phyloP scores from a whole-genome alignment of 2,888 invertebrate species.

The Sicus ferrugineus region DNA sequence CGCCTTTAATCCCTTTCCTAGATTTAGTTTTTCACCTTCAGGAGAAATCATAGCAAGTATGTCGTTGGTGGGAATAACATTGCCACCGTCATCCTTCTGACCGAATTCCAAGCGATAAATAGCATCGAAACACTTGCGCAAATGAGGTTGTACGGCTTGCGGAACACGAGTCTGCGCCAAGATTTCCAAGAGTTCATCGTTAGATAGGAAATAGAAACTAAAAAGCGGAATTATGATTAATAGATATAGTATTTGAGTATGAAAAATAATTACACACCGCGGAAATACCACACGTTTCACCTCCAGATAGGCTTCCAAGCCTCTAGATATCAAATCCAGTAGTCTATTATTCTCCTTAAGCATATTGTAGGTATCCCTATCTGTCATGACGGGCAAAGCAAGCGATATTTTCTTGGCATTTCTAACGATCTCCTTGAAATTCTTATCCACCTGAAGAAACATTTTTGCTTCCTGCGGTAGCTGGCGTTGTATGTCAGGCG shows the following conservation, averaged over 20 bases:
- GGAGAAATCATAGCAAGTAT: conserved; percentile 90
- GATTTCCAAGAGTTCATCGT: conserved; percentile 89
- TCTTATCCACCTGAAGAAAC: conserved; percentile 86
- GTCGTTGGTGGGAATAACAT: conserved; percentile 75
- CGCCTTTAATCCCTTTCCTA: conserved; percentile 84
- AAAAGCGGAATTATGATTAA: background rate
- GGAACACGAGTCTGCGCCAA: conserved; percentile 90
- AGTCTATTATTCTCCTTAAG: conserved; percentile 78
- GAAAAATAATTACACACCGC: conserved; percentile 59
- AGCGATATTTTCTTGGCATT: conserved; percentile 81
- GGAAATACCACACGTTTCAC: conserved; percentile 89
- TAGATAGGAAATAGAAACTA: conserved; percentile 85
- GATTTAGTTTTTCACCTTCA: conserved; percentile 81
- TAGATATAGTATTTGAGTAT: background rate
- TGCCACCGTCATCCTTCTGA: conserved; percentile 69
- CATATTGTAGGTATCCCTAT: conserved; percentile 74
- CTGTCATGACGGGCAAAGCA: conserved; percentile 82
- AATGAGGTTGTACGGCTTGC: conserved; percentile 87
- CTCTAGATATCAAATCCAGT: conserved; percentile 88
- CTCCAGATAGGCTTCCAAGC: conserved; percentile 87
- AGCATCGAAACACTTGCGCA: conserved; percentile 89
- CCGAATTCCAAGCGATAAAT: conserved; percentile 82
- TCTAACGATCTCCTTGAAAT: conserved; percentile 89
- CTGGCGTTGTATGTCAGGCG: conserved; percentile 93
- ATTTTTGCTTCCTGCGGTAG: conserved; percentile 89